Base-by-base conservation (phyloP, 2,797 vertebrate species). In the Fratercula arctica region DNA sequence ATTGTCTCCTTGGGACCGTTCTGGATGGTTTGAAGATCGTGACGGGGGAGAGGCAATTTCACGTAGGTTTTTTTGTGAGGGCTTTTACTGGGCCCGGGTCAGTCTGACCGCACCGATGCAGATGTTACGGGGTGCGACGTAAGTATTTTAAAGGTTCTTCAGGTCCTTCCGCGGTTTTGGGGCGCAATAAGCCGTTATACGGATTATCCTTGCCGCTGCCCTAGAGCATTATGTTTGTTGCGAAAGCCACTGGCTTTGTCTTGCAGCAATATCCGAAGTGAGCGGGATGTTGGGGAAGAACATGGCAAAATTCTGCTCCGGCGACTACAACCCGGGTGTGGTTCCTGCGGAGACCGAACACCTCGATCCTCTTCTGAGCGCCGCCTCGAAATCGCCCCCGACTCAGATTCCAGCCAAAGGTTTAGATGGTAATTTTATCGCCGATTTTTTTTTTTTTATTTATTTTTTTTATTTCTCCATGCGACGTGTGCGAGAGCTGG, bases 251-350 rank as follows among this genome's bases (percentile, higher is more conserved):
- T 57, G 10, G 63, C 50, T 39, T 33, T 57, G 16, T 66, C 41
- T 53, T 24, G 46, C 97, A 99, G 99, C 98, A 3, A 96, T 99
- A 82, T 95, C 93, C 2, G 99, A 99, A 82, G 98, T 99, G 86
- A 98, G 93, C 3, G 96, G 97, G 35, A 98, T 98, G 91, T 93
- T 99, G 94, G 98, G 97, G 56, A 98, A 98, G 96, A 98, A 98
- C 61, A 98, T 99, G 98, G 93, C 95, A 15, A 98, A 98, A 57
- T 99, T 99, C 96, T 99, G 98, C 90, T 98, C 98, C 0, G 99
- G 99, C 28, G 98, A 98, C 57, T 95, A 98, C 29, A 94, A 95
- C 86, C 96, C 97, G 2, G 98, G 98, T 19, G 95, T 70, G 7
- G 33, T 98, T 90, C 97, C 98, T 4, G 43, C 43, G 8, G 96